Percentiles rank a stretch among this genome's conserved stretches.
phyloP scores from a whole-genome alignment of 2,888 invertebrate species.

The Agrochola macilenta region DNA sequence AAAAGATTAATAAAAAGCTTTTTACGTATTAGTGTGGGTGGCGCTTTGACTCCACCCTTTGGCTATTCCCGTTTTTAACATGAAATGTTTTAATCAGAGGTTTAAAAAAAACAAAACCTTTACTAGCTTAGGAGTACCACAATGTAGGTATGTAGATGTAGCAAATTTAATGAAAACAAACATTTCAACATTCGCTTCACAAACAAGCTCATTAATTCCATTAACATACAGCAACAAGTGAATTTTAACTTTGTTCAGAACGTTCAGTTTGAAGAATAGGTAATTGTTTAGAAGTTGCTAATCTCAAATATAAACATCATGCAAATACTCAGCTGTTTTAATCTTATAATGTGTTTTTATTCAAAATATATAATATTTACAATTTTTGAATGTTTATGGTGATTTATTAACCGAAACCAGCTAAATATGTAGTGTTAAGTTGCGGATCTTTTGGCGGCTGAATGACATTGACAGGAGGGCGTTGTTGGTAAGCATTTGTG shows the following conservation, averaged over 20 bases:
- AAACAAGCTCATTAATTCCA: conserved; percentile 37
- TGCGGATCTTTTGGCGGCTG: no score
- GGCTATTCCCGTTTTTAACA: neutral
- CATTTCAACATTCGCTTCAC: conserved; percentile 25
- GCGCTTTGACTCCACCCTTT: no score
- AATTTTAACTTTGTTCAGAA: conserved; percentile 25
- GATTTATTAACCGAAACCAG: neutral
- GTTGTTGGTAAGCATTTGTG: no score
- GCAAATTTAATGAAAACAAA: conserved; percentile 26
- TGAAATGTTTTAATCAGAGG: neutral
- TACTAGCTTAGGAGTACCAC: neutral
- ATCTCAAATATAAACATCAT: conserved; percentile 20
- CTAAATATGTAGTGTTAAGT: no score
- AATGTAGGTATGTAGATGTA: neutral
- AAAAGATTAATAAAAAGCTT: no score
- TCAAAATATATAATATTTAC: neutral
- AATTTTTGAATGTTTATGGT: neutral
- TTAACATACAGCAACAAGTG: conserved; percentile 45
- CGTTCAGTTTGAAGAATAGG: conserved; percentile 15
- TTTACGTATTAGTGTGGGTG: no score
- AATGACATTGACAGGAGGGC: no score
- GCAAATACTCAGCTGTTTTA: neutral
- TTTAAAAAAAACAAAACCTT: no score
- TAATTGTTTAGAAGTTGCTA: conserved; percentile 9
- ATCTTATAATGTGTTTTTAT: neutral